Evolutionary conservation across 2,888 invertebrate species (phyloP).

Genomic region (Dromius quadrimaculatus): DNA sequence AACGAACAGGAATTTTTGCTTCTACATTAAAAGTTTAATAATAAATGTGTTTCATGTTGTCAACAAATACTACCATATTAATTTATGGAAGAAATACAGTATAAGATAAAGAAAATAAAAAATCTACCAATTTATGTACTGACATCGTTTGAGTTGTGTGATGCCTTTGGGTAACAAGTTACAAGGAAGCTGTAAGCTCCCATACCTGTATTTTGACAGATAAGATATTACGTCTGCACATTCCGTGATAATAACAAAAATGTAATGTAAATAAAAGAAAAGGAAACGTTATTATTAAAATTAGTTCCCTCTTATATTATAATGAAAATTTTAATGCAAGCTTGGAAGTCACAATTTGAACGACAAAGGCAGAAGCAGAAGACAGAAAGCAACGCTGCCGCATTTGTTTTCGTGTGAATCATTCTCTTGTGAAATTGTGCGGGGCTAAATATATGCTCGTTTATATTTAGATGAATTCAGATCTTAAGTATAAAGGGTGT

Average conservation of each 20-base stretch:
- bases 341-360: conserved; percentile 32
- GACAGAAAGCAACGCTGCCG: background rate
- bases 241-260: conserved; percentile 43
- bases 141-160: conserved; percentile 34
- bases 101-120: conserved; percentile 13
- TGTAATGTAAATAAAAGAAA: conserved; percentile 19
- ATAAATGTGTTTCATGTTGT: conserved; percentile 25
- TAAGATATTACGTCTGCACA: conserved; percentile 21
- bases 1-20: too few relatives aligned
- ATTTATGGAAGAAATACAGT: conserved; percentile 18
- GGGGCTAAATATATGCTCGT: conserved; percentile 35
- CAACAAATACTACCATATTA: conserved; percentile 21
- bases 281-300: conserved; percentile 42
- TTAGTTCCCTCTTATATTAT: conserved; percentile 48
- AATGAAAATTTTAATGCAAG: conserved; percentile 49
- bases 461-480: conserved; percentile 6
- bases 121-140: too few relatives aligned
- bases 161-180: conserved; percentile 20
- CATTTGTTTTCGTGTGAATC: conserved; percentile 38
- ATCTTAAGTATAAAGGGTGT: conserved; percentile 4
- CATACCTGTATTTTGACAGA: conserved; percentile 44
- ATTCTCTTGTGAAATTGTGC: conserved; percentile 46
- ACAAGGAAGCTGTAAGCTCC: background rate
- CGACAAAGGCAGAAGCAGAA: conserved; percentile 4
- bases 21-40: conserved; percentile 16